Evolutionary conservation across 2,888 invertebrate genomes (phyloP), one percentile per base, ranked within the genome.

Genomic region (Cerastis rubricosa): DNA sequence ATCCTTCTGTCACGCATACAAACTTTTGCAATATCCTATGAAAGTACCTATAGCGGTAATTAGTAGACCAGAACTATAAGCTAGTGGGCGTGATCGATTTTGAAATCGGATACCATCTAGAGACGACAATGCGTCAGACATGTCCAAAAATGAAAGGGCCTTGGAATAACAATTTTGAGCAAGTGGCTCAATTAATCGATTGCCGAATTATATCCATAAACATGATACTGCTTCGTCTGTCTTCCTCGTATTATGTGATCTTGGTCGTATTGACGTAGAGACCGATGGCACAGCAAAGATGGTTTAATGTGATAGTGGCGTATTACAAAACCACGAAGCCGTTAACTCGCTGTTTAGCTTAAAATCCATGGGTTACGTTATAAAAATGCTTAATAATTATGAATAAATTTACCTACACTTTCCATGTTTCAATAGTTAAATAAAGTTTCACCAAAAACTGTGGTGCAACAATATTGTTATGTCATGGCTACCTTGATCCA

Each of bases 401-500:
- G 77, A 76, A 83, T 69, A 63, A 65, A 57, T 75, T 71, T 72
- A 43, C 43, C 64, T 64, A 49, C 59, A 51, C 57, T 83, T 83
- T 83, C 73, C 59, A 65, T 59, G 71, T 66, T 61, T 22, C 29
- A 57, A 70, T 67, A 70, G n/a, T n/a, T 8, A 59, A 69, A 71
- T 54, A 71, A 78, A 82, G 70, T 85, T 83, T 83, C 57, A 67
- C 72, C 66, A 35, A 83, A 75, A 64, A 69, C 35, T 72, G 64
- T 83, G 83, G 70, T 59, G 86, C 70, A 83, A 83, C 19, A 57
- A 47, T 40, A 49, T 67, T 71, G 51, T 81, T 85, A 82, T 83
- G 66, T 76, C 86, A 85, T 69, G 57, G 51, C n/a, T 76, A 76
- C 83, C 83, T 85, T 70, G 83, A 45, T 83, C 72, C 40, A 72